Conservation (phyloP, 1,140 invertebrate genomes). For the Thaumetopoea pityocampa region DNA sequence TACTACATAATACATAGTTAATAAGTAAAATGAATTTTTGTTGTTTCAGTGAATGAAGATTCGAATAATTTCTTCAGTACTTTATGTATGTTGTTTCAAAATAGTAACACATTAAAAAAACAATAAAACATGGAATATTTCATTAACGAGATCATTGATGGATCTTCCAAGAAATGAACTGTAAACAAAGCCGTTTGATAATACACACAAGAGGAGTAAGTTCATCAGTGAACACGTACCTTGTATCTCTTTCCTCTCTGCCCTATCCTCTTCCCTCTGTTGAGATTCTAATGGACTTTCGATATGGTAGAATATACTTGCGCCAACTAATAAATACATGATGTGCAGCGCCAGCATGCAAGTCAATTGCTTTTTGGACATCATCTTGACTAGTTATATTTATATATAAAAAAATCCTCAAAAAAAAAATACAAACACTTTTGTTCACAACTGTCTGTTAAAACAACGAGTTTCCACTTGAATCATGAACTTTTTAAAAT, state of each 20-base stretch:
- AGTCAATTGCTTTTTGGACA: conserved; percentile 89
- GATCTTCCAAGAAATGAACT: no score
- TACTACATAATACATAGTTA: no score
- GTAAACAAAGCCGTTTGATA: no score
- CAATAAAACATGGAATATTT: no score
- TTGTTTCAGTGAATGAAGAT: no score
- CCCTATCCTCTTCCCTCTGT: conserved; percentile 73
- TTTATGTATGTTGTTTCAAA: no score
- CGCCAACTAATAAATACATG: conserved; percentile 85
- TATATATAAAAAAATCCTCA: conserved; percentile 18
- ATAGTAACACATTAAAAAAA: no score
- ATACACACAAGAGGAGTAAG: no score
- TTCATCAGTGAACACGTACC: conserved; percentile 73
- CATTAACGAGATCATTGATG: no score
- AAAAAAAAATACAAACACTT: conserved; percentile 13
- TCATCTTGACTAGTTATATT: conserved; percentile 75
- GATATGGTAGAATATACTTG: conserved; percentile 86
- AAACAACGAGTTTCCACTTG: conserved; percentile 13
- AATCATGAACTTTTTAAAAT: conserved; percentile 34
- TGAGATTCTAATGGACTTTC: conserved; percentile 82
- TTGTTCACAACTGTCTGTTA: conserved; percentile 15
- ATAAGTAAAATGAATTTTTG: no score
- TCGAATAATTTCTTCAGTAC: no score
- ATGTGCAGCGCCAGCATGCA: conserved; percentile 85
- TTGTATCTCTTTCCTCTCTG: conserved; percentile 82